Evolutionary conservation across 53 echinoderm and acorn worm species (phyloP).

Genomic region (Paracentrotus lividus): DNA sequence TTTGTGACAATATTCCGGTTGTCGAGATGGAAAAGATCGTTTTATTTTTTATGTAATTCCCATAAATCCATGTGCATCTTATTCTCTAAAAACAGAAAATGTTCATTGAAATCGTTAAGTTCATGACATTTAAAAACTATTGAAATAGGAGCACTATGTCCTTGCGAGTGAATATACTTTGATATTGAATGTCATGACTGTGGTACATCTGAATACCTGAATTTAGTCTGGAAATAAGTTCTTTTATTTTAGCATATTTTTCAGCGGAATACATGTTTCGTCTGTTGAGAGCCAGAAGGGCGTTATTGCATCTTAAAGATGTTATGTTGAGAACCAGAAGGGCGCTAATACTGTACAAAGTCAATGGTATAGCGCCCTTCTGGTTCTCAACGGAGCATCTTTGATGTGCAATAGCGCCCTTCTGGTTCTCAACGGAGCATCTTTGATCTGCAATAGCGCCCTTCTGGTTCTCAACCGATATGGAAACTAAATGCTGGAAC

Average conservation of each 20-base stretch:
- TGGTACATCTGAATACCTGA: neutral
- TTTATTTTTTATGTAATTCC: too few species aligned
- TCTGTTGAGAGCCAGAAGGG: too few species aligned
- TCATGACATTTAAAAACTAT: conserved; percentile 26
- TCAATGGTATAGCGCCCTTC: too few species aligned
- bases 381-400: too few species aligned
- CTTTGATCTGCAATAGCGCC: too few species aligned
- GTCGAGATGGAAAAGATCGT: neutral
- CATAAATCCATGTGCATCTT: neutral
- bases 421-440: too few species aligned
- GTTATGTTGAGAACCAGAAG: too few species aligned
- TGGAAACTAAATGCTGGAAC: neutral
- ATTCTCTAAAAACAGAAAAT: neutral
- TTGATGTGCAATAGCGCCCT: too few species aligned
- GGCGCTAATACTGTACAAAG: too few species aligned
- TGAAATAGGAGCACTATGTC: neutral
- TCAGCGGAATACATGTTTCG: too few species aligned
- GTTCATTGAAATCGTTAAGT: neutral
- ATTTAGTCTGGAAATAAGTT: neutral
- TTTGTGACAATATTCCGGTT: neutral
- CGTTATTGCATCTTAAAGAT: too few species aligned
- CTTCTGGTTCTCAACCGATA: too few species aligned
- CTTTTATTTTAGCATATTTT: neutral
- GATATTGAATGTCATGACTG: neutral
- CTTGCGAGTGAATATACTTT: neutral